Percentiles rank a stretch among this genome's conserved stretches.
These are phyloP conservation scores for Patella caerulea DNA, from an alignment of 2,888 invertebrate genomes.

Conservation along the genomic window DNA sequence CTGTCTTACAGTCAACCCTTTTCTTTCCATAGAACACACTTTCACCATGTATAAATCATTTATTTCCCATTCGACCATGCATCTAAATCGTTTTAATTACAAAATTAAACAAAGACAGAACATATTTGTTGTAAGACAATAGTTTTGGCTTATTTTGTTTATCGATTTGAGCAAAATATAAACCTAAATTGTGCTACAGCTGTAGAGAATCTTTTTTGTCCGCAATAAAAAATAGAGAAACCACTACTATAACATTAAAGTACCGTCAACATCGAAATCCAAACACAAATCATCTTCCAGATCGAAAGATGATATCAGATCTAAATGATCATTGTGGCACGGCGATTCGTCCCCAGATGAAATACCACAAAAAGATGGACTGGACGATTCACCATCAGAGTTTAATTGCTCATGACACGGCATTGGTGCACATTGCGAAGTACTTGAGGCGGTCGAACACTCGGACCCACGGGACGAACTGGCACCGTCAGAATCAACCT, in stretches of 20 bases:
- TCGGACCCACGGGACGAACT: conserved; percentile 39
- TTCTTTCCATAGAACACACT: no score
- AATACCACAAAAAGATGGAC: neutral
- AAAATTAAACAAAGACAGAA: no score
- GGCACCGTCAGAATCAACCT: conserved; percentile 34
- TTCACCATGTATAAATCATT: no score
- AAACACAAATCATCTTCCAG: neutral
- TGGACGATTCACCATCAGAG: conserved; percentile 10
- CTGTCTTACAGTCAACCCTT: no score
- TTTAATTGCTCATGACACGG: neutral
- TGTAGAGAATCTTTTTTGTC: no score
- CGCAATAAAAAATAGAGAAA: no score
- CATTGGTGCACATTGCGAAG: conserved; percentile 22
- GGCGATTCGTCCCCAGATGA: neutral
- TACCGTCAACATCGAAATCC: neutral
- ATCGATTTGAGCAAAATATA: no score
- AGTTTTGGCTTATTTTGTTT: no score
- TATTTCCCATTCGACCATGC: no score
- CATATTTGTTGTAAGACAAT: no score
- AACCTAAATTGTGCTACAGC: no score
- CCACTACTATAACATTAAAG: neutral
- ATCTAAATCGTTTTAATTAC: no score
- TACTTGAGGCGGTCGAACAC: neutral
- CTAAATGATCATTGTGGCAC: neutral
- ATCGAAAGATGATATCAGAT: neutral